phyloP scores from a whole-genome alignment of 2,888 invertebrate genomes.

The Oxystoma pomonae region DNA sequence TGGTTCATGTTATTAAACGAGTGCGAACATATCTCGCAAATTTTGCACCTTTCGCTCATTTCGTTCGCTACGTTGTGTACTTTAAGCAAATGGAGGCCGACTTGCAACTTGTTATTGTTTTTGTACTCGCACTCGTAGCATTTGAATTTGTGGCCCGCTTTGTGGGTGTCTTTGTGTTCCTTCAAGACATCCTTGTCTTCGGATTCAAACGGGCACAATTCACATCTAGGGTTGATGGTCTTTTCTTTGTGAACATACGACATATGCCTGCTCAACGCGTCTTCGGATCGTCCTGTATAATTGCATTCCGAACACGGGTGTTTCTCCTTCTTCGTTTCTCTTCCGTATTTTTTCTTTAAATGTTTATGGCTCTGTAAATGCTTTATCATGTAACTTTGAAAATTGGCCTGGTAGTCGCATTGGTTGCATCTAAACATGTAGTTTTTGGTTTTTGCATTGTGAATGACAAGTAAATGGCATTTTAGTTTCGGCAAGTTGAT shows the following conservation, averaged over 20 bases:
- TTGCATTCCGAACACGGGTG: not conserved
- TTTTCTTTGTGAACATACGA: not conserved
- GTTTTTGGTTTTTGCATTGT: no score
- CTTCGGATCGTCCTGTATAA: not conserved
- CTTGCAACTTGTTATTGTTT: not conserved
- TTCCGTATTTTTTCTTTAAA: no score
- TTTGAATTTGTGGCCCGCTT: not conserved
- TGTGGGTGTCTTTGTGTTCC: not conserved
- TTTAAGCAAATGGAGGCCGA: not conserved
- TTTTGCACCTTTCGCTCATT: not conserved
- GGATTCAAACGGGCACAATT: not conserved
- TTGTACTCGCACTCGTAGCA: not conserved
- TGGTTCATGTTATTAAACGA: not conserved
- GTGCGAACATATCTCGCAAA: not conserved
- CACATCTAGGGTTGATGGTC: not conserved
- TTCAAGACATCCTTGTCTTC: not conserved
- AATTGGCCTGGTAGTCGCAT: no score
- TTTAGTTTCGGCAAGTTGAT: no score
- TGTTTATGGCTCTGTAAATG: no score
- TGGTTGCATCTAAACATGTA: no score
- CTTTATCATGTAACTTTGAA: no score
- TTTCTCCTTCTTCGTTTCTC: no score
- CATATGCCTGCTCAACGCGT: not conserved
- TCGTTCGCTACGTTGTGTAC: not conserved
- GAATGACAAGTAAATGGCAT: no score